Base-by-base conservation (phyloP, 2,888 invertebrate genomes). In the Ecliptopera silaceata region DNA sequence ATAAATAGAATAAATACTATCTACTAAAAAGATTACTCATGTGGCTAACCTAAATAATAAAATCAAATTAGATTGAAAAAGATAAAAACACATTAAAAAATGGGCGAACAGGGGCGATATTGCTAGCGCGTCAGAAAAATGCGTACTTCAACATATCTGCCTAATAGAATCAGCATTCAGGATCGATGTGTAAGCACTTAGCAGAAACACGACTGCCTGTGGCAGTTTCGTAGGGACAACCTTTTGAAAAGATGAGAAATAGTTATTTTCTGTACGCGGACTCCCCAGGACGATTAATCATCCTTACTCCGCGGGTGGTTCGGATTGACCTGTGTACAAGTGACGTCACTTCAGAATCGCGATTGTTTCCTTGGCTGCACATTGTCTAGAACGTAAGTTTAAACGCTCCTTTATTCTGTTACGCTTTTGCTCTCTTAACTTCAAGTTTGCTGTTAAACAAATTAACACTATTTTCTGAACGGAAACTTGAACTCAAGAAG, bases 241-340 rank as follows among this genome's bases (percentile, higher is more conserved):
- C 80, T 78, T 84, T 85, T 82, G 74, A 82, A 86, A 87, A 87
- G 83, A 86, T 84, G 86, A 85, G 84, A 84, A 87, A 86, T 87
- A 84, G 87, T 86, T 86, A 85, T 82, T 82, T 84, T 79, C 80
- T 80, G 73, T 76, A 75, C 70, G 75, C 74, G 75, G 82, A 82
- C 81, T 79, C 79, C 79, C 82, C 71, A 70, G 72, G 70, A 80
- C 79, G 74, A 88, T 88, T 88, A 86, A 88, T 88, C 86, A 88
- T 85, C 68, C 73, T 72, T 71, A 73, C 84, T 74, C 81, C 69
- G 80, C 79, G 79, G 83, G 82, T 61, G 77, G 80, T 75, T 68
- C 66, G 77, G 82, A 86, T 83, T 86, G 86, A 87, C 85, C 84
- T 80, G 70, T 74, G 80, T 75, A 78, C 75, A 65, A 69, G 72